A percentile compares a stretch with the other conserved stretches of the same genome.
phyloP scores from a whole-genome alignment of 2,888 invertebrate genomes.

The Cosmia trapezina region DNA sequence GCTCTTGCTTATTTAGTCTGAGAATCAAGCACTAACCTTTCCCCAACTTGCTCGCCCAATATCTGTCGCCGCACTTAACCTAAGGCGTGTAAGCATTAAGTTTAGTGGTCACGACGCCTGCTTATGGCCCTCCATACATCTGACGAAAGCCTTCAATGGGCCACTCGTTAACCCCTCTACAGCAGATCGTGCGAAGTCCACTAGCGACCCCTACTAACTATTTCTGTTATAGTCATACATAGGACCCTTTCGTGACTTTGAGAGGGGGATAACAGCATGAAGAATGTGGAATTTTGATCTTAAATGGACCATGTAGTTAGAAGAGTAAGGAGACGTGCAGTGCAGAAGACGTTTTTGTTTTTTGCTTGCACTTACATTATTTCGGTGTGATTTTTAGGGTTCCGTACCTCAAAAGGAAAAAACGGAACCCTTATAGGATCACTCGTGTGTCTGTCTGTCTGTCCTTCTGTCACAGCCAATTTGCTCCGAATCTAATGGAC shows the following conservation, averaged over 20 bases:
- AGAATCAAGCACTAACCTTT: constrained; percentile 6
- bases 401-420: no score
- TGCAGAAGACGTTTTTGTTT: neutral
- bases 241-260: neutral
- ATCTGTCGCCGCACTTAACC: constrained; percentile 44
- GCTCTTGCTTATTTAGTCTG: no score
- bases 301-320: neutral
- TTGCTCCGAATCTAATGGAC: no score
- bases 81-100: constrained; percentile 57
- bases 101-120: constrained; percentile 64
- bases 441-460: no score
- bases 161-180: constrained; percentile 66
- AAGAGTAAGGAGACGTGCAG: neutral
- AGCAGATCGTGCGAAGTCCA: constrained; percentile 68
- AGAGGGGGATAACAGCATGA: neutral
- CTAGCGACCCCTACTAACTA: constrained; percentile 56
- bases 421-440: no score
- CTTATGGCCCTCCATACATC: constrained; percentile 52
- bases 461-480: no score
- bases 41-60: constrained; percentile 23
- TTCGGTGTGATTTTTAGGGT: neutral
- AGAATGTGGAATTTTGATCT: neutral
- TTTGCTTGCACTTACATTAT: neutral
- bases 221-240: neutral
- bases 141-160: constrained; percentile 64